Conservation (phyloP, 2,113 vertebrate genomes). For the Pithys albifrons region DNA sequence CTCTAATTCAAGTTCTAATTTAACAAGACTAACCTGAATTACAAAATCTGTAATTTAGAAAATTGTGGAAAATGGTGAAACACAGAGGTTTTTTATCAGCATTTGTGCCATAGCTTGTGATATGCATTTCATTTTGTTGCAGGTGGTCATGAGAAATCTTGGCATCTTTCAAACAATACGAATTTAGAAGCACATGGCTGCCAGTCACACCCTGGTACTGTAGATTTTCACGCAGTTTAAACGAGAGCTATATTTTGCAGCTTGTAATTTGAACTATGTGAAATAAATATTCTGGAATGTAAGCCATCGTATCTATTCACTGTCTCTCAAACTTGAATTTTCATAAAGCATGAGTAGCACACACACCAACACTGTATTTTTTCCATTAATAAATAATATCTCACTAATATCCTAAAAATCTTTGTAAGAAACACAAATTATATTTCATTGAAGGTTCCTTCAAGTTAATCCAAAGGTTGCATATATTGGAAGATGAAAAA, state of each 20-base stretch:
- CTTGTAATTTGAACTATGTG: not conserved
- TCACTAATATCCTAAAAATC: not conserved
- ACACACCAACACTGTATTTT: not conserved
- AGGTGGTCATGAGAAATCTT: not conserved
- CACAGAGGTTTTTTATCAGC: not conserved
- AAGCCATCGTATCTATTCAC: not conserved
- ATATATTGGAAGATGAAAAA: accelerated
- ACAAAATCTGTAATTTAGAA: not conserved
- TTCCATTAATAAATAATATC: not conserved
- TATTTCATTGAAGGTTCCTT: not conserved
- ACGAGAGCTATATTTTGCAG: not conserved
- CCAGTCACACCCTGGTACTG: not conserved
- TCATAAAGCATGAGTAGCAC: not conserved
- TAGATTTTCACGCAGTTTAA: not conserved
- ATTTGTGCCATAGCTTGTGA: not conserved
- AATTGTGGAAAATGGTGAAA: not conserved
- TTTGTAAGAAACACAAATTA: not conserved
- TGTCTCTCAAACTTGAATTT: not conserved
- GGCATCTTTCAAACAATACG: not conserved
- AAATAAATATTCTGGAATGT: not conserved
- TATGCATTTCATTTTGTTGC: not conserved
- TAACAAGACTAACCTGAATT: not conserved
- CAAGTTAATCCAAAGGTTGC: not conserved
- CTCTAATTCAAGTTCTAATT: not conserved
- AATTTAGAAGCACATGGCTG: not conserved